Percentiles rank a stretch among this genome's conserved stretches.
Conservation (phyloP, 1,140 invertebrate species). For the Aphis gossypii region DNA sequence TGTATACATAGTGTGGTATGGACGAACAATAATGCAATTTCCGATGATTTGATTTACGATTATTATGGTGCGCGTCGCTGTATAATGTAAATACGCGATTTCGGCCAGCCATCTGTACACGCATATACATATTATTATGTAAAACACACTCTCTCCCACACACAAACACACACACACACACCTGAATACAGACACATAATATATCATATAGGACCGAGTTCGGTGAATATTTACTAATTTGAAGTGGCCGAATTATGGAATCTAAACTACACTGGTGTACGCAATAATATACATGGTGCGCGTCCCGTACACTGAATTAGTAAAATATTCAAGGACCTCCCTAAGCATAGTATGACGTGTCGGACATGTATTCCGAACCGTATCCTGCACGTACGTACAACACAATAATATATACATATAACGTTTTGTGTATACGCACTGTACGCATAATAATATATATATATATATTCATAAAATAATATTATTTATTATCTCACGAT, state of each 20-base stretch:
- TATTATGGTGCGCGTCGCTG: neutral
- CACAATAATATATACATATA: too few relatives aligned
- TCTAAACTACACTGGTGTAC: neutral
- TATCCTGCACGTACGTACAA: neutral
- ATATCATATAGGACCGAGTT: neutral
- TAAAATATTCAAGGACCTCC: neutral
- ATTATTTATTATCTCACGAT: neutral
- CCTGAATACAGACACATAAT: neutral
- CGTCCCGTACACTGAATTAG: neutral
- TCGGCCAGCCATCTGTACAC: neutral
- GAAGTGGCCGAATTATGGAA: neutral
- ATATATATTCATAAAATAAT: neutral
- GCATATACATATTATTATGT: neutral
- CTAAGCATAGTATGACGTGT: neutral
- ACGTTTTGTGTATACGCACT: neutral
- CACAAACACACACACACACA: too few relatives aligned
- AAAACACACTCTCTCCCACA: neutral
- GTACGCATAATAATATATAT: neutral
- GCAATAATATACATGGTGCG: neutral
- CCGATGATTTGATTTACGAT: neutral
- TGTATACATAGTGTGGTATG: neutral
- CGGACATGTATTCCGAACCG: neutral
- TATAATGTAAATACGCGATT: neutral
- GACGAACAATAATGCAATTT: slow-evolving; percentile 26
- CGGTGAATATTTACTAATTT: neutral